These are phyloP conservation scores for Battus philenor DNA, from an alignment of 1,140 invertebrate species.

Conservation along the genomic window DNA sequence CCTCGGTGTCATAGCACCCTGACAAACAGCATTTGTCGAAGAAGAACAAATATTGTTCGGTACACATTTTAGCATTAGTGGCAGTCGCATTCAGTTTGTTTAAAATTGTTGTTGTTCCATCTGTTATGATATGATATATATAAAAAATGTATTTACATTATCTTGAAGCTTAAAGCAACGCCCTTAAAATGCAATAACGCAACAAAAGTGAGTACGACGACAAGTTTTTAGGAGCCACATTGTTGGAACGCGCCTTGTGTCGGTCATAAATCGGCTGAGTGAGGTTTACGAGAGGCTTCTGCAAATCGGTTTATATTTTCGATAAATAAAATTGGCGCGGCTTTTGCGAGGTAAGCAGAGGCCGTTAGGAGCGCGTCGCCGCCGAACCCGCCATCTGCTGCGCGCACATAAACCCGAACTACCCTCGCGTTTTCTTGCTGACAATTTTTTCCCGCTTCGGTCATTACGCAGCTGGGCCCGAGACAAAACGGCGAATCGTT, in stretches of 20 bases:
- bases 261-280: slow-evolving; percentile 66
- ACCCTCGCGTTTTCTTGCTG: slow-evolving; percentile 74
- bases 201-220: slow-evolving; percentile 23
- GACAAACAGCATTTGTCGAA: too few species aligned
- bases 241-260: slow-evolving; percentile 60
- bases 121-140: too few species aligned
- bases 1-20: too few species aligned
- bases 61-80: too few species aligned
- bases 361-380: slow-evolving; percentile 67
- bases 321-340: slow-evolving; percentile 76
- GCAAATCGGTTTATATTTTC: slow-evolving; percentile 75
- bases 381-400: slow-evolving; percentile 59
- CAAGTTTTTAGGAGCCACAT: slow-evolving; percentile 55
- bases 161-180: too few species aligned
- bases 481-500: slow-evolving; percentile 75
- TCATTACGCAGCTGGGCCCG: slow-evolving; percentile 73
- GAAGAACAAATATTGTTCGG: too few species aligned
- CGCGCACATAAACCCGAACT: slow-evolving; percentile 68
- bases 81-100: too few species aligned
- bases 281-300: slow-evolving; percentile 65
- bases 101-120: too few species aligned
- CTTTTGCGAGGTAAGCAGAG: slow-evolving; percentile 74
- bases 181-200: too few species aligned
- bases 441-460: slow-evolving; percentile 73
- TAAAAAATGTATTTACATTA: too few species aligned